Conservation (phyloP, 2,888 invertebrate genomes). For the Erebia aethiops region DNA sequence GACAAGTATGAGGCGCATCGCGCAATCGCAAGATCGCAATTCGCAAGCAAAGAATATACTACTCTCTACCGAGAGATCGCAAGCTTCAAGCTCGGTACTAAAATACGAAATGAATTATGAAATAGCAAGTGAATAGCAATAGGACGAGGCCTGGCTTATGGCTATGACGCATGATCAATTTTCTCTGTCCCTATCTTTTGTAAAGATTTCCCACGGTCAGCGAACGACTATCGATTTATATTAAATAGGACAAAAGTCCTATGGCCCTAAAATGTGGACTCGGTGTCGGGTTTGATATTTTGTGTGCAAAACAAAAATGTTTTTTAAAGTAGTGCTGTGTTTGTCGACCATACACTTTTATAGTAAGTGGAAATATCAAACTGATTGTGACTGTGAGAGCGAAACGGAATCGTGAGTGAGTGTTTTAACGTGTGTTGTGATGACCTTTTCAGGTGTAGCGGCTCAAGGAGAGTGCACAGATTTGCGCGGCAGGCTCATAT, state of each 20-base stretch:
- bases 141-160: too few relatives aligned
- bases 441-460: constrained; percentile 57
- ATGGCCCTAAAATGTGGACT: constrained; percentile 59
- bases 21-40: too few relatives aligned
- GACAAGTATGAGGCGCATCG: too few relatives aligned
- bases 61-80: too few relatives aligned
- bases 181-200: constrained; percentile 56
- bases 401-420: background rate
- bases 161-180: constrained; percentile 78
- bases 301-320: constrained; percentile 54
- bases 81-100: too few relatives aligned
- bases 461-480: constrained; percentile 89
- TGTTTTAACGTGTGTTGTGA: constrained; percentile 3
- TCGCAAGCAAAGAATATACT: too few relatives aligned
- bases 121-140: background rate
- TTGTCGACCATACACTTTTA: constrained; percentile 63
- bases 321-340: constrained; percentile 62
- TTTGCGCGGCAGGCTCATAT: constrained; percentile 88
- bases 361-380: constrained; percentile 56
- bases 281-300: constrained; percentile 48
- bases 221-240: constrained; percentile 75
- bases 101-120: too few relatives aligned
- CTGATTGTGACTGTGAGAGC: background rate
- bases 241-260: constrained; percentile 63
- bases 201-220: constrained; percentile 61